Base-by-base conservation (phyloP, 2,888 invertebrate genomes). In the Seira ritae region DNA sequence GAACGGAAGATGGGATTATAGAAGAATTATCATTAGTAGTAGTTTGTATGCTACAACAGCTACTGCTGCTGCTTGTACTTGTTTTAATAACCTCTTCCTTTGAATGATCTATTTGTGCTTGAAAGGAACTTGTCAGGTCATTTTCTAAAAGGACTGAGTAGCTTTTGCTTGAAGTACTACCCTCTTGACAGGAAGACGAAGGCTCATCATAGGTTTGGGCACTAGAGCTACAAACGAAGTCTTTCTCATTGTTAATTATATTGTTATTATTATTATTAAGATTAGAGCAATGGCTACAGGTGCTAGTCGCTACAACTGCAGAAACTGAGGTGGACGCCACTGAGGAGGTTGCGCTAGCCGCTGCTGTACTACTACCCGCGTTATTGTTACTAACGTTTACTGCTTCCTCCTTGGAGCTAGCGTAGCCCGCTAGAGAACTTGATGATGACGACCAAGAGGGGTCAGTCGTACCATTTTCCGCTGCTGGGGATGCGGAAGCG, bases 381-480 rank as follows among this genome's bases (percentile, higher is more conserved):
- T 2, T 62, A 42, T 22, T 75, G n/a, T 15, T 60, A 37, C 15
- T 46, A 70, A 15, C 10, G 23, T 15, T 19, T 42, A 68, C 55
- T 24, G 60, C 62, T n/a, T 87, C 85, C 73, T 86, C 84, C 22
- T 84, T 85, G 12, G 80, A 84, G 50, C 80, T 84, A 10, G 84
- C 84, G 46, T 86, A 85, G n/a, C 87, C 87, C 0, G 87, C 87
- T 0, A 88, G 74, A 37, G 86, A 86, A 67, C 84, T 85, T 0
- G 86, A 86, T 12, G 86, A 87, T 65, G 87, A 87, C 6, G 88
- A 88, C 89, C 89, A 89, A 2, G 86, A 87, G 0, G 89, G 89
- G 62, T 89, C 88, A 23, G 75, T 75, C 66, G 75, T 88, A 55
- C 88, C 88, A 73, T 87, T 88, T 69, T 88, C 89, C 6, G 87